A percentile compares a stretch with the other conserved stretches of the same genome.
Evolutionary conservation across 2,113 vertebrate species (phyloP).

Genomic region (Anguilla rostrata): DNA sequence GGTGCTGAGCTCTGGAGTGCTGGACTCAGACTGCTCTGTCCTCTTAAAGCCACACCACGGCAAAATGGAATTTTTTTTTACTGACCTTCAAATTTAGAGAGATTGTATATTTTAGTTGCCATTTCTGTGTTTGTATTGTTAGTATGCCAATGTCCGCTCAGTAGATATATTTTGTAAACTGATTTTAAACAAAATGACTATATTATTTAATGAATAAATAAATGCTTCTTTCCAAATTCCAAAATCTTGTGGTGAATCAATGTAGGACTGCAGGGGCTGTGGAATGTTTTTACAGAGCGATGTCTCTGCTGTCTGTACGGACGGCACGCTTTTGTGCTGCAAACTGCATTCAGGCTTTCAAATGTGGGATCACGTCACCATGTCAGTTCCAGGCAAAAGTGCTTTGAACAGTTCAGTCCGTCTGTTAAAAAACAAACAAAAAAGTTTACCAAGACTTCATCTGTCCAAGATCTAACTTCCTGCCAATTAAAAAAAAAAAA

Average conservation of each 20-base stretch:
- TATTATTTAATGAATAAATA: background rate
- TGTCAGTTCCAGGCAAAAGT: no score
- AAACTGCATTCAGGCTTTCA: no score
- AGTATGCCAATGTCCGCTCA: background rate
- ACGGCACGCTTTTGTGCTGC: no score
- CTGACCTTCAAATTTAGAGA: background rate
- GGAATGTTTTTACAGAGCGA: no score
- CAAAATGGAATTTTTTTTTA: background rate
- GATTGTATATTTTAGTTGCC: background rate
- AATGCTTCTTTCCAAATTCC: background rate
- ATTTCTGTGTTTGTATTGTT: slow-evolving; percentile 1
- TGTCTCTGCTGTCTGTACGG: no score
- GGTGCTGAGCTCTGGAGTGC: background rate
- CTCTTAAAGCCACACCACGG: background rate
- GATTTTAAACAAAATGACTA: background rate
- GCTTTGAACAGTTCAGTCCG: no score
- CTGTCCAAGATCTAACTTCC: no score
- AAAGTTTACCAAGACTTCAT: no score
- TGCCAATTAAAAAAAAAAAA: no score
- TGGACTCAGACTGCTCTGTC: background rate
- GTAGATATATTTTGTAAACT: background rate
- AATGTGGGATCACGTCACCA: no score
- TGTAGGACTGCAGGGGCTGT: no score
- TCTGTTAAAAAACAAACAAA: no score
- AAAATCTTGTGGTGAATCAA: background rate